Base-by-base conservation (phyloP, 2,113 vertebrate genomes). In the Istiophorus platypterus region DNA sequence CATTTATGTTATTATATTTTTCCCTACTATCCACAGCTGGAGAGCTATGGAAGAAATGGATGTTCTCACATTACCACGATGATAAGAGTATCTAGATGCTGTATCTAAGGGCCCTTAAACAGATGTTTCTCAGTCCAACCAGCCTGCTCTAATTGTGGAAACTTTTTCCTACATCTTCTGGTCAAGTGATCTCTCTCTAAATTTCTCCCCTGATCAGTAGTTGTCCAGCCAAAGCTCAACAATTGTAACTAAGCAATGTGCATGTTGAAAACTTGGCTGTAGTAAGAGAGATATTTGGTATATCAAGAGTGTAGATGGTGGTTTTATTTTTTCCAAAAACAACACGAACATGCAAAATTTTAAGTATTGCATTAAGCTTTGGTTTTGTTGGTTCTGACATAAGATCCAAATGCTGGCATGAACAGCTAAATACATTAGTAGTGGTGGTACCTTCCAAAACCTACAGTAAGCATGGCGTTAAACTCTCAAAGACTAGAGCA, bases 1-100 rank as follows among this genome's bases (percentile, higher is more conserved):
- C 42, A 29, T 78, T 86, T 51, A 56, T 65, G 76, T 54, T 58
- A 34, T 74, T 54, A 42, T 49, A 56, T 65, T 70, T 81, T 70
- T 73, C 37, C 76, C 72, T 66, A 72, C 65, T 29, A 0, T 20
- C 37, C 59, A 24, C 74, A 80, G 68, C 59, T 27, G 57, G 76
- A 0, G 57, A 78, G 27, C 76, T 7, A 27, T 7, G 65, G 31
- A 26, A 52, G 11, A 18, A 52, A 51, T 52, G 51, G 41, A 72
- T 65, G 42, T 59, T 62, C 39, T 42, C 31, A 34, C 37, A 8
- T 34, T 69, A 37, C 67, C 57, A 15, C 64, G 34, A 37, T 74
- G 80, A 75, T 41, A 69, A 78, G 26, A 12, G 22, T 57, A 73
- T 76, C 52, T 15, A 51, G 45, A 20, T 5, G 62, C 31, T 68